Base-by-base conservation (phyloP, 2,888 invertebrate species). In the Tipula lateralis region DNA sequence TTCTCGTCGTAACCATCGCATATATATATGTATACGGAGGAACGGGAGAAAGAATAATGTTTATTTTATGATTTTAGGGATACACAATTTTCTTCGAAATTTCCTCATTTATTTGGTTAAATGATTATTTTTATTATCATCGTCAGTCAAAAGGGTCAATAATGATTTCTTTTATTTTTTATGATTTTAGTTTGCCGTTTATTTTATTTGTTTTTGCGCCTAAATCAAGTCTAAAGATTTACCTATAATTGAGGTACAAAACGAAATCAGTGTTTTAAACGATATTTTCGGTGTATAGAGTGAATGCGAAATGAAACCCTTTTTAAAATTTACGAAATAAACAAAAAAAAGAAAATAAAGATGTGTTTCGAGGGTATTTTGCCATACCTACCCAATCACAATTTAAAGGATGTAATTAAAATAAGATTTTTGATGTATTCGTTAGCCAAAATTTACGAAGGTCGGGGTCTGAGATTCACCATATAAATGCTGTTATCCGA, bases 141-240 rank as follows among this genome's bases (percentile, higher is more conserved):
- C 66, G 66, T 66, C 66, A 66, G 66, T 66, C 66, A 66, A 66
- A 66, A 66, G 66, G 66, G 66, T 66, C 66, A 66, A 66, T 66
- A 66, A 66, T 66, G 66, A 66, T 66, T 66, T 66, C 66, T 19
- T 3, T 50, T 0, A 16, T 50, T 44, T 44, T 66, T 66, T 66
- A 66, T 66, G n/a, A 24, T 66, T 66, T 66, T 66, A 24, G 24
- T 66, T 24, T 19, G 66, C 66, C 66, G 24, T 66, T 24, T 66
- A 66, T 66, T 66, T 66, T 66, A 66, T 66, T 24, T 19, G 24
- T 19, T 66, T 66, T 66, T 66, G 66, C 66, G 66, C 66, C 24
- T 66, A 24, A 66, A 66, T 66, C 66, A 66, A 24, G 9, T 66
- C 24, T 66, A 24, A 24, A 66, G 66, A 66, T 24, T 66, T 66